Evolutionary conservation across 2,888 invertebrate species (phyloP).

Genomic region (Sinhomidia bicolor): DNA sequence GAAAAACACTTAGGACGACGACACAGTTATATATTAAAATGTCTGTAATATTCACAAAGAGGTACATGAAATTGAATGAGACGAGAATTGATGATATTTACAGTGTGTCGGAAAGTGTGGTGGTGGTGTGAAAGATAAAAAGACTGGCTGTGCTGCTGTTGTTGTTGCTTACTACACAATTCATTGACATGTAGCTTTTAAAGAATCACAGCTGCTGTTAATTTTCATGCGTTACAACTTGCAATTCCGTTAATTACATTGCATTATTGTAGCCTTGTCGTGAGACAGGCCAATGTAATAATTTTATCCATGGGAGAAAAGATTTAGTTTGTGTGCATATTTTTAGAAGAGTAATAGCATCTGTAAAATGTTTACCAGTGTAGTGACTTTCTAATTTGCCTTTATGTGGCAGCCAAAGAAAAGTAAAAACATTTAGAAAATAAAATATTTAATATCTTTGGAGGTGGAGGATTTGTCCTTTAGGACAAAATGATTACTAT

Average conservation of each 20-base stretch:
- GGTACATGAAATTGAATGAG: not conserved
- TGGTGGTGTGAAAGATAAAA: not conserved
- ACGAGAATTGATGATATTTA: not conserved
- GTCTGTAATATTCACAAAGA: not conserved
- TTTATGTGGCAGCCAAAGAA: not conserved
- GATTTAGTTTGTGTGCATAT: not conserved
- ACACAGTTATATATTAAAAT: not conserved
- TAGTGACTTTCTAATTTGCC: not conserved
- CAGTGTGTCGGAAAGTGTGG: not conserved
- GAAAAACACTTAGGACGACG: conserved; percentile 6
- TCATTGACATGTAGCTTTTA: conserved; percentile 2
- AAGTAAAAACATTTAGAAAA: not conserved
- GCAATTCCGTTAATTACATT: conserved; percentile 6
- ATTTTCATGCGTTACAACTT: not conserved
- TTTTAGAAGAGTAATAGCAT: not conserved
- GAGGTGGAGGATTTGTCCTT: not conserved
- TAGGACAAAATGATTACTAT: not conserved
- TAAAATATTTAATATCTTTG: not conserved
- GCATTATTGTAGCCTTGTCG: not conserved
- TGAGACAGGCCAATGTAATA: not conserved
- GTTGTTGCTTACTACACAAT: not conserved
- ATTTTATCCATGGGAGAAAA: not conserved
- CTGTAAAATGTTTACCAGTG: not conserved
- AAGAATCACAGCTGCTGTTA: conserved; percentile 11
- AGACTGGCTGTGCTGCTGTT: not conserved